Conservation (phyloP, 37 sponge, comb jelly and placozoan species). For the Axinella damicornis region DNA sequence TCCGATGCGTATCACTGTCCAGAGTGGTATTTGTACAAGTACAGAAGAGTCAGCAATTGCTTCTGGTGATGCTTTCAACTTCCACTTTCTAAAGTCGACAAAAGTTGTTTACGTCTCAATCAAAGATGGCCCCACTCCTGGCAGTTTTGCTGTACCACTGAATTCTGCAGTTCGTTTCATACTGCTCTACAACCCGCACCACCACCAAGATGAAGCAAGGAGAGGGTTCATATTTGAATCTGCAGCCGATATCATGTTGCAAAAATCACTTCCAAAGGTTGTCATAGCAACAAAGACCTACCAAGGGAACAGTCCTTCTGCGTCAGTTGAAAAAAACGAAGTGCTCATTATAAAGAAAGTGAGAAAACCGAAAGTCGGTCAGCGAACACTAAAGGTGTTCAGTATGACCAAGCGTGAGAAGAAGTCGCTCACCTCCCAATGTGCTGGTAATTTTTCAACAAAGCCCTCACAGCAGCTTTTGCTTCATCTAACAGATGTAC, state of each 20-base stretch:
- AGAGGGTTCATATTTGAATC: constrained; percentile 6
- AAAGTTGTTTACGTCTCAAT: constrained; percentile 15
- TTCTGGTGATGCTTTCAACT: constrained; percentile 39
- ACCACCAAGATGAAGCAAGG: not conserved
- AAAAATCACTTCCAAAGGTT: not conserved
- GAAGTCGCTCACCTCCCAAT: constrained; percentile 10
- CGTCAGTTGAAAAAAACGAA: constrained; percentile 13
- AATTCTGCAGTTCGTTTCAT: constrained; percentile 53
- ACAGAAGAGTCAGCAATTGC: constrained; percentile 34
- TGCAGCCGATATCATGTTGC: constrained; percentile 12
- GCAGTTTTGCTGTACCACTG: constrained; percentile 27
- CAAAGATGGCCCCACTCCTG: not conserved
- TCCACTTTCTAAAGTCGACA: constrained; percentile 41
- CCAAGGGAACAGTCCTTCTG: not conserved
- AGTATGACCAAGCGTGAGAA: constrained; percentile 6
- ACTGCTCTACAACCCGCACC: constrained; percentile 30
- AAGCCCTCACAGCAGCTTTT: not conserved
- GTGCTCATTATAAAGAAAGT: constrained; percentile 15
- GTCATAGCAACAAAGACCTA: constrained; percentile 6
- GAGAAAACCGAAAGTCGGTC: not conserved
- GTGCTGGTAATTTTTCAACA: constrained; percentile 21
- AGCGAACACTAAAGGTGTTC: constrained; percentile 10
- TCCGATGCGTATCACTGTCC: constrained; percentile 33
- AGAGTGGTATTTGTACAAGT: constrained; percentile 32
- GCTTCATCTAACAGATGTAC: constrained; percentile 6